phyloP scores from a whole-genome alignment of 2,888 invertebrate genomes.

The Dexiosoma caninum region DNA sequence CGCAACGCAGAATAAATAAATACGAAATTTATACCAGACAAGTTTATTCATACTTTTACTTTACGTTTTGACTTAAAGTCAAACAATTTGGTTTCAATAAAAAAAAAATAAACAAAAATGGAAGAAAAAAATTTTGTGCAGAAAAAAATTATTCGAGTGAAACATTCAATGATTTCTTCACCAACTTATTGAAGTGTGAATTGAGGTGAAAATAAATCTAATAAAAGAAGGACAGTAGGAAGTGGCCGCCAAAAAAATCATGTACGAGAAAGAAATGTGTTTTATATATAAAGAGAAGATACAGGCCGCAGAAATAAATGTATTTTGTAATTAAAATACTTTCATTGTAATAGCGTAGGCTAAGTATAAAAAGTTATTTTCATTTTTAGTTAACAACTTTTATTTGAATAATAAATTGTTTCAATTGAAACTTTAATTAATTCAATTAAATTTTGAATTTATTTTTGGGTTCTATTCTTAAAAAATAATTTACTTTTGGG shows the following conservation, averaged over 20 bases:
- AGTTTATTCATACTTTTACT: slow-evolving; percentile 25
- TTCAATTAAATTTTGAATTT: too few relatives aligned
- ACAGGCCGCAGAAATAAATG: too few relatives aligned
- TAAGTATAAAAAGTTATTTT: too few relatives aligned
- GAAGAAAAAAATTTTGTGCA: not conserved
- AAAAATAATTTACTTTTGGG: too few relatives aligned
- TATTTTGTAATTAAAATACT: too few relatives aligned
- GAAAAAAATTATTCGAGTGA: slow-evolving; percentile 28
- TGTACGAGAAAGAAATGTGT: not conserved
- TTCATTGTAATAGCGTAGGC: too few relatives aligned
- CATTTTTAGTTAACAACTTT: too few relatives aligned
- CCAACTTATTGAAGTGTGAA: slow-evolving; percentile 50
- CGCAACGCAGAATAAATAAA: slow-evolving; percentile 9
- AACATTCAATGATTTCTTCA: slow-evolving; percentile 42
- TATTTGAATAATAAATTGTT: too few relatives aligned
- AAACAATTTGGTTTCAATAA: slow-evolving; percentile 22
- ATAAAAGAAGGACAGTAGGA: not conserved
- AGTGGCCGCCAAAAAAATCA: not conserved
- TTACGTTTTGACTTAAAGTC: not conserved
- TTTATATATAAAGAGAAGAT: not conserved
- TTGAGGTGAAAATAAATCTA: not conserved
- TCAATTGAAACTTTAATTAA: too few relatives aligned
- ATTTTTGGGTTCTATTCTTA: too few relatives aligned
- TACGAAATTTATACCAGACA: slow-evolving; percentile 34
- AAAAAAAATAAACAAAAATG: not conserved